These are phyloP conservation scores for Hyppa rectilinea DNA, from an alignment of 2,888 invertebrate genomes.

Conservation along the genomic window DNA sequence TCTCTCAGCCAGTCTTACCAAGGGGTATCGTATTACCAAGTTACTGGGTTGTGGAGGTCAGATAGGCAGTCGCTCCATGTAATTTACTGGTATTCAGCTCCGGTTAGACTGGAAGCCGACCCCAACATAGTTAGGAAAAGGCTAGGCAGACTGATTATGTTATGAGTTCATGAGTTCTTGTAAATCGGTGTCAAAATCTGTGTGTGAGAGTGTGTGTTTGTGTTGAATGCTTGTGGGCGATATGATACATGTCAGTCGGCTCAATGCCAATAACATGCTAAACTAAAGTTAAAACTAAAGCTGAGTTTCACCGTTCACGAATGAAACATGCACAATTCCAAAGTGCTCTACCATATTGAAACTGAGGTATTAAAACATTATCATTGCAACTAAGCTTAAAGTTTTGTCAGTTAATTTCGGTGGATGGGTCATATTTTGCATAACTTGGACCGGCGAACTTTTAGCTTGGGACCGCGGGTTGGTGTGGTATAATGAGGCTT, in stretches of 20 bases:
- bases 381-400: conserved; percentile 59
- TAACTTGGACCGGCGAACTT: conserved; percentile 68
- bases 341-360: conserved; percentile 46
- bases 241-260: background rate
- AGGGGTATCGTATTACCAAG: too few species aligned
- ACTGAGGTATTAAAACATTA: conserved; percentile 62
- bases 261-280: background rate
- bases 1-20: too few species aligned
- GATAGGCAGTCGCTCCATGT: too few species aligned
- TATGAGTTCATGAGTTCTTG: too few species aligned
- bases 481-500: conserved; percentile 51
- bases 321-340: background rate
- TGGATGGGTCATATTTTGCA: conserved; percentile 70
- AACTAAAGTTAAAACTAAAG: background rate
- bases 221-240: too few species aligned
- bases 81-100: background rate
- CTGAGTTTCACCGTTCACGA: background rate
- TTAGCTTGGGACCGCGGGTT: conserved; percentile 60
- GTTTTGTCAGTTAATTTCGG: conserved; percentile 62
- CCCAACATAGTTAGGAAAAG: too few species aligned
- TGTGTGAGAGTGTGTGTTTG: too few species aligned
- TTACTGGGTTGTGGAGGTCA: too few species aligned
- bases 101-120: too few species aligned
- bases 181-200: too few species aligned
- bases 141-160: too few species aligned